Evolutionary conservation across 2,888 invertebrate species (phyloP), one percentile per base, ranked within the genome.

Genomic region (Pachymerium ferrugineum): DNA sequence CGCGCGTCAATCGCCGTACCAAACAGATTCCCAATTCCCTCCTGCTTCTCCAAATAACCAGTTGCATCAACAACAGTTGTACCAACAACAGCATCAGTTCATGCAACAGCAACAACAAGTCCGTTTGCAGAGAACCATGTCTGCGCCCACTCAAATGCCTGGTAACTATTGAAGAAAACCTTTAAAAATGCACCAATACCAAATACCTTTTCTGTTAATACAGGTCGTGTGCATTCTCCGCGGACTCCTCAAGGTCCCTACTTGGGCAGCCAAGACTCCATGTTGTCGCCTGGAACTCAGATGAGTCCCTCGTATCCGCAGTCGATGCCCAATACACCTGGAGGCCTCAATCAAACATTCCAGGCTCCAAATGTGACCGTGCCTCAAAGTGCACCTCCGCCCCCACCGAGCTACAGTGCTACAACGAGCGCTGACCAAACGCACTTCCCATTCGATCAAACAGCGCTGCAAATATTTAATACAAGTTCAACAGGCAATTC

Each of bases 91-190:
- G 72, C 76, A 77, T 74, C 78, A 77, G 67, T 76, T 75, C 62
- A 76, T 75, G 69, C 79, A 79, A 72, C 83, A 78, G 80, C 82
- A 77, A 79, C 83, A 79, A 78, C 85, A 85, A 79, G 84, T 87
- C 82, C 85, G 88, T 79, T 82, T 88, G 79, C 87, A 87, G 80
- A 84, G 88, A 79, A 83, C 86, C 70, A 85, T 87, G 75, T 86
- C 87, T 80, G 86, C 86, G 74, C 76, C 76, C 6, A 72, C 72
- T 19, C 74, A 76, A 42, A 74, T 75, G 73, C 76, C 76, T 74
- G 76, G 77, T 77, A 38, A 74, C 1, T 29, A 12, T 16, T n/a
- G n/a, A 14, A 16, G 1, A 47, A 38, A 38, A 38, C 14, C 16
- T 47, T 47, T 47, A n/a, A 47, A 14, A 22, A 6, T n/a, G n/a